Evolutionary conservation across 2,888 invertebrate genomes (phyloP), one percentile per base, ranked within the genome.

Genomic region (Caenorhabditis sp.): DNA sequence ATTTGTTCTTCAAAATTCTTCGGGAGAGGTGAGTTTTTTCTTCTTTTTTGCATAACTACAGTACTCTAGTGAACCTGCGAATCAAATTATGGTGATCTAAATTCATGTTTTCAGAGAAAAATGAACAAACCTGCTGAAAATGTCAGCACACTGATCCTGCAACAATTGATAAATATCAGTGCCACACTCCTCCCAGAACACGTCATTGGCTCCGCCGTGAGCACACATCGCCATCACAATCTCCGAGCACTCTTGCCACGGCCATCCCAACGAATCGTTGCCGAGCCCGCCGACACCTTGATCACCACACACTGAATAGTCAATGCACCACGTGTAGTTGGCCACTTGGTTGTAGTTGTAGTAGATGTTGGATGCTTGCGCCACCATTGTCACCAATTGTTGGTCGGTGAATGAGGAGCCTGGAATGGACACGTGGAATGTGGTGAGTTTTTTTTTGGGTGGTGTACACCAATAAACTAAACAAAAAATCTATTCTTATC

Each of bases 141-240:
- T 63, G 5, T 1, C 49, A 0, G 49, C n/a, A 54, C 72, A 72
- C 23, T 43, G 26, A 8, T 72, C 27, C 50, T 59, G 38, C 23
- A 72, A 38, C 21, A 23, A 36, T 8, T 63, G 21, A 36, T 53
- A 73, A 25, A 73, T 59, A 57, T 69, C 65, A 2, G 2, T 36
- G 17, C 56, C 57, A 43, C 79, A 82, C 36, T 79, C 72, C 5
- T 69, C 91, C 0, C 92, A 89, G 85, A 90, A 93, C 88, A 95
- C 95, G 93, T 97, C 95, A 85, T 94, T 94, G 12, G 91, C 90
- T 0, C 70, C 76, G 1, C 93, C 93, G 75, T 92, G 91, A 3
- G 92, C 90, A 88, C 96, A 97, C 91, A 93, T 92, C 0, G 95
- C 95, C 93, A 96, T 95, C 67, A 95, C 92, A 93, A 97, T 95